These are phyloP conservation scores for Scaptodrosophila lebanonensis DNA, from an alignment of 1,140 invertebrate species.

Conservation along the genomic window DNA sequence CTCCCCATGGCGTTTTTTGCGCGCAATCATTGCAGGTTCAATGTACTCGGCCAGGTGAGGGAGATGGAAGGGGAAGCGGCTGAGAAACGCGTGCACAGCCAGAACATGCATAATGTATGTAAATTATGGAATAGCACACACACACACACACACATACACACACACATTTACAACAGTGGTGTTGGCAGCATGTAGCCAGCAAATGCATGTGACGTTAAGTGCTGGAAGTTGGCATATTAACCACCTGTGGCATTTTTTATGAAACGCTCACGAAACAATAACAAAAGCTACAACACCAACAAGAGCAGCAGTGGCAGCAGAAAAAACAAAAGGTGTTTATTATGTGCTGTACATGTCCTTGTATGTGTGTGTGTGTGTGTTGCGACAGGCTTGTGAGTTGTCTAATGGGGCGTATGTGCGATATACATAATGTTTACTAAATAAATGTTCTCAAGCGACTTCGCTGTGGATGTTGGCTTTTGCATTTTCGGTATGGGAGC, in stretches of 20 bases:
- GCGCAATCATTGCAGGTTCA: constrained; percentile 65
- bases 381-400: constrained; percentile 25
- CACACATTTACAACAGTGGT: background rate
- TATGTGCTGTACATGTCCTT: constrained; percentile 40
- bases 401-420: constrained; percentile 64
- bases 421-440: constrained; percentile 60
- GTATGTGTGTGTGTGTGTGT: constrained; percentile 9
- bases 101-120: constrained; percentile 71
- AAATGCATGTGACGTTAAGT: constrained; percentile 53
- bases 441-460: constrained; percentile 42
- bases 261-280: too few relatives aligned
- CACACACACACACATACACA: constrained; percentile 9
- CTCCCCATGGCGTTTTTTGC: background rate
- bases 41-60: constrained; percentile 38
- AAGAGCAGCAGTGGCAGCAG: constrained; percentile 19
- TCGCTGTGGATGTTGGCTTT: constrained; percentile 11
- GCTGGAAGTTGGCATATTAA: constrained; percentile 70
- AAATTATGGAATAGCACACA: constrained; percentile 60
- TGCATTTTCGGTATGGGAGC: too few relatives aligned
- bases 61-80: constrained; percentile 2
- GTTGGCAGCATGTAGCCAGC: background rate
- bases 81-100: constrained; percentile 21
- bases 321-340: constrained; percentile 52
- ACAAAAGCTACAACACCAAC: too few relatives aligned
- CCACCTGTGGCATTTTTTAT: constrained; percentile 57